Conservation (phyloP, 2,888 invertebrate genomes). For the Heliconius ethilla region DNA sequence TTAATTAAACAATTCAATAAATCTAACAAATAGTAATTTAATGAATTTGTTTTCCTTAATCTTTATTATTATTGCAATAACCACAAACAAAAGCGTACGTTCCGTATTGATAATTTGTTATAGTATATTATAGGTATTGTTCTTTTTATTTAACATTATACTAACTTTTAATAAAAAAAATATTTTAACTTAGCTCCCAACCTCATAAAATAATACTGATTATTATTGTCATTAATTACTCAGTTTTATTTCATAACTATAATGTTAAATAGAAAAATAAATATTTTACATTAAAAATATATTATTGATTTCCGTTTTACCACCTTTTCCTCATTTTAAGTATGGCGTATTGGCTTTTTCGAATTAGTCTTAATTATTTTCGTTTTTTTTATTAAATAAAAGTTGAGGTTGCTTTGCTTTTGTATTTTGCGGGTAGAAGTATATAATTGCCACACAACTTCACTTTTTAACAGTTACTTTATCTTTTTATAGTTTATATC, state of each 20-base stretch:
- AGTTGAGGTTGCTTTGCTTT: background rate
- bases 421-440: slow-evolving; percentile 7
- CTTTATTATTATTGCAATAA: background rate
- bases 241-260: background rate
- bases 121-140: background rate
- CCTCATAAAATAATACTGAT: background rate
- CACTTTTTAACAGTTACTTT: background rate
- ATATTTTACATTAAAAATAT: background rate
- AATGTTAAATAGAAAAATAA: background rate
- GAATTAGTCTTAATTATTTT: background rate
- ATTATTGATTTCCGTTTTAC: slow-evolving; percentile 10
- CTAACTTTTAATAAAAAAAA: background rate
- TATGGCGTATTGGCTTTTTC: background rate
- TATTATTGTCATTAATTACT: background rate
- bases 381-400: background rate
- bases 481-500: background rate
- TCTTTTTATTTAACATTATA: background rate
- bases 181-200: background rate
- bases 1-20: background rate
- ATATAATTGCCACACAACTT: background rate
- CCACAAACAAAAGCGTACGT: background rate
- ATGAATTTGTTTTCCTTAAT: background rate
- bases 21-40: background rate
- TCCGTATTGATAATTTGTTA: background rate
- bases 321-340: background rate